phyloP scores from a whole-genome alignment of 2,113 vertebrate species.

The Peucedramus taeniatus region DNA sequence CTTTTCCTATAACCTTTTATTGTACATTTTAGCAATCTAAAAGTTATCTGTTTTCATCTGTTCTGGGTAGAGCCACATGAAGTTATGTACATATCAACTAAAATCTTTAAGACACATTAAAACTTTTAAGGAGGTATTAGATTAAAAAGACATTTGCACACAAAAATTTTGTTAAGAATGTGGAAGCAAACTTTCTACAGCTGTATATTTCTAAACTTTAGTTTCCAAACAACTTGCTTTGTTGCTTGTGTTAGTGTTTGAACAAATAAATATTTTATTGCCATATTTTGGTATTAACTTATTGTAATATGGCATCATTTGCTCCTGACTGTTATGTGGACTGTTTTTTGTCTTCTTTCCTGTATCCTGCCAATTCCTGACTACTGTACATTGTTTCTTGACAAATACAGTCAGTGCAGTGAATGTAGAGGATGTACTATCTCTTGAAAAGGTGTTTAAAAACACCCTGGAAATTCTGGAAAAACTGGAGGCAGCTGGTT shows the following conservation, averaged over 20 bases:
- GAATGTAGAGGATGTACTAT: background rate
- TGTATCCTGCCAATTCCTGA: background rate
- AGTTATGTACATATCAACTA: background rate
- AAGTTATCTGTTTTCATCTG: background rate
- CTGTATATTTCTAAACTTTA: background rate
- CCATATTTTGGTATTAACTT: background rate
- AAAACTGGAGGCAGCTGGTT: background rate
- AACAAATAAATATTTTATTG: background rate
- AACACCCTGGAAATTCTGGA: background rate
- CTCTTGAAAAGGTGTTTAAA: background rate
- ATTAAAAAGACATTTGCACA: background rate
- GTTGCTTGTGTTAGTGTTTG: background rate
- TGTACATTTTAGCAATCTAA: background rate
- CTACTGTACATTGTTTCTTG: background rate
- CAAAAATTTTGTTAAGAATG: background rate
- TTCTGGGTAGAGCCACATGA: background rate
- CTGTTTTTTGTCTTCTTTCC: background rate
- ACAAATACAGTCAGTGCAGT: background rate
- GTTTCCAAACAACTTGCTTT: background rate
- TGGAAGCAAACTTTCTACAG: background rate
- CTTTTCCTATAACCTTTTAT: background rate
- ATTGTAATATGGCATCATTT: background rate
- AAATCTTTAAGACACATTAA: background rate
- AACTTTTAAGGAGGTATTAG: background rate
- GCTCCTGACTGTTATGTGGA: background rate